Evolutionary conservation across 2,113 vertebrate genomes (phyloP).

Genomic region (Grammomys dolichurus): DNA sequence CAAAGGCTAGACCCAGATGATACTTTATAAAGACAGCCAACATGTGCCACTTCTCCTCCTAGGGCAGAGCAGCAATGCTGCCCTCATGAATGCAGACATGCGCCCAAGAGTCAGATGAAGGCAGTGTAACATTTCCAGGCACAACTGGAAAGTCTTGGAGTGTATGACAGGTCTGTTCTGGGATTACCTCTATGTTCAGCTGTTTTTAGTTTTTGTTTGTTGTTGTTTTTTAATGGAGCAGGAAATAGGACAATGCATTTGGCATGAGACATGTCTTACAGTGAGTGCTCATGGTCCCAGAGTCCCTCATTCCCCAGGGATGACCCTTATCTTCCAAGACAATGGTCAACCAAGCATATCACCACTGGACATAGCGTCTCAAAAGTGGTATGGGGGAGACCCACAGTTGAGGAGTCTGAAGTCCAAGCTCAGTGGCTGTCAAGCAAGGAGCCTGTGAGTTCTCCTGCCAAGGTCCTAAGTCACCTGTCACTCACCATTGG

Average conservation of each 20-base stretch:
- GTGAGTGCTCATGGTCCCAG: neutral
- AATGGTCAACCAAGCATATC: neutral
- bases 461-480: neutral
- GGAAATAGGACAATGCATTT: neutral
- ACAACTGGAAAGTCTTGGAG: neutral
- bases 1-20: neutral
- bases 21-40: neutral
- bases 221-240: neutral
- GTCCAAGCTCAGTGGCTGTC: neutral
- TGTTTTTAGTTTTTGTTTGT: neutral
- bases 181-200: neutral
- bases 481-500: slow-evolving; percentile 92
- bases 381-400: no score
- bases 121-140: neutral
- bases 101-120: neutral
- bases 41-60: no score
- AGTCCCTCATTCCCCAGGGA: neutral
- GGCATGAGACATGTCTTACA: neutral
- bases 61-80: neutral
- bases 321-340: neutral
- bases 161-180: neutral
- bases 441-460: neutral
- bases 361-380: neutral
- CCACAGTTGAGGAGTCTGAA: neutral
- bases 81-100: neutral